Conservation (phyloP, 2,888 invertebrate species). For the Tetheella fluctuosa region DNA sequence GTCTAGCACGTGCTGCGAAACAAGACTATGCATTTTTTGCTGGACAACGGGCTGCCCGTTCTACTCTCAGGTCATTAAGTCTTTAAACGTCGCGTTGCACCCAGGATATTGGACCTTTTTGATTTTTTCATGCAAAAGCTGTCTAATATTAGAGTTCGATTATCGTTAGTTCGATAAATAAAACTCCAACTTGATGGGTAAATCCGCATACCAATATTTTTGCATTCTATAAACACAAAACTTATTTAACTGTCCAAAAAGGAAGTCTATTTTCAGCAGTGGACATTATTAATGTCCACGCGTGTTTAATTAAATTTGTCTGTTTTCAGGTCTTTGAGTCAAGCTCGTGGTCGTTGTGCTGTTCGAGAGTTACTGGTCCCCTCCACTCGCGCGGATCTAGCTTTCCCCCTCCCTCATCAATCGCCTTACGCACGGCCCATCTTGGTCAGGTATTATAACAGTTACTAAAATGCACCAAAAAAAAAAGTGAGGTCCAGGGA, state of each 20-base stretch:
- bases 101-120: too few relatives aligned
- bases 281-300: not conserved
- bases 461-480: not conserved
- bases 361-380: constrained; percentile 83
- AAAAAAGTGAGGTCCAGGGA: too few relatives aligned
- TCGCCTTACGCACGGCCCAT: constrained; percentile 85
- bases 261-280: too few relatives aligned
- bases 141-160: too few relatives aligned
- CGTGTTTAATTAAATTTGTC: not conserved
- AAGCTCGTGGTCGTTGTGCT: constrained; percentile 77
- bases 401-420: constrained; percentile 81
- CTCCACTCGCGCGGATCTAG: constrained; percentile 82
- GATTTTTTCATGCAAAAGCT: too few relatives aligned
- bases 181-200: too few relatives aligned
- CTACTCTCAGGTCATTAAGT: constrained; percentile 66
- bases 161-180: too few relatives aligned
- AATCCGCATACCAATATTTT: too few relatives aligned
- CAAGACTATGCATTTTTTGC: constrained; percentile 87
- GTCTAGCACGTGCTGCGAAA: constrained; percentile 79
- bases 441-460: constrained; percentile 74
- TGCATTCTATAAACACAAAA: too few relatives aligned
- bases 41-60: constrained; percentile 84
- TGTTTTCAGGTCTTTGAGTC: constrained; percentile 63
- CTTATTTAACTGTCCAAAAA: too few relatives aligned
- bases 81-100: too few relatives aligned